These are phyloP conservation scores for Liolophura sinensis DNA, from an alignment of 1,140 invertebrate genomes.

Conservation along the genomic window DNA sequence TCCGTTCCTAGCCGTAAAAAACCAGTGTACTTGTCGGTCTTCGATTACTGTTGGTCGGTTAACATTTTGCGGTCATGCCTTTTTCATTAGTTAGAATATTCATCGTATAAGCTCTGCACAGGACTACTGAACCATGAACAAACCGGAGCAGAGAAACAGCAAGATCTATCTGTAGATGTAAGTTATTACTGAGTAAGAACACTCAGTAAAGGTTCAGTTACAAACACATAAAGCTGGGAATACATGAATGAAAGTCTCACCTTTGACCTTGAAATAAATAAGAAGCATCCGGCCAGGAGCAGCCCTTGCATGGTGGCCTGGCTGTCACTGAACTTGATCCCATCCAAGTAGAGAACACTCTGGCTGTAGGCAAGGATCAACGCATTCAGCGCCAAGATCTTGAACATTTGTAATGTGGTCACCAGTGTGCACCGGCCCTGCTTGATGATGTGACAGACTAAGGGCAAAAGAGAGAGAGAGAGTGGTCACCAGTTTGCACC, in stretches of 20 bases:
- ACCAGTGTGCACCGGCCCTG: conserved; percentile 98
- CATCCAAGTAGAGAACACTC: conserved; percentile 97
- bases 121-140: too few species aligned
- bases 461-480: conserved; percentile 64
- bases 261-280: conserved; percentile 98
- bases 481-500: conserved; percentile 98
- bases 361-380: conserved; percentile 97
- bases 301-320: conserved; percentile 95
- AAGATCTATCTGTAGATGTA: background rate
- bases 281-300: conserved; percentile 91
- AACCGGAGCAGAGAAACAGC: too few species aligned
- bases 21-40: too few species aligned
- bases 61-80: too few species aligned
- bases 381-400: conserved; percentile 98
- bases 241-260: conserved; percentile 60
- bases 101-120: too few species aligned
- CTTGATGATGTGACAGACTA: conserved; percentile 98
- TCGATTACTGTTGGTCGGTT: too few species aligned
- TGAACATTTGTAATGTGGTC: conserved; percentile 99
- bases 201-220: background rate
- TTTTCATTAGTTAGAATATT: too few species aligned
- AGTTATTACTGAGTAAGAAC: background rate
- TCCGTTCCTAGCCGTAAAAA: too few species aligned
- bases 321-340: conserved; percentile 96
- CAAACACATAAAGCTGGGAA: background rate